Percentiles rank a stretch among this genome's conserved stretches.
Evolutionary conservation across 2,888 invertebrate species (phyloP).

Genomic region (Dicyrtoma fusca): DNA sequence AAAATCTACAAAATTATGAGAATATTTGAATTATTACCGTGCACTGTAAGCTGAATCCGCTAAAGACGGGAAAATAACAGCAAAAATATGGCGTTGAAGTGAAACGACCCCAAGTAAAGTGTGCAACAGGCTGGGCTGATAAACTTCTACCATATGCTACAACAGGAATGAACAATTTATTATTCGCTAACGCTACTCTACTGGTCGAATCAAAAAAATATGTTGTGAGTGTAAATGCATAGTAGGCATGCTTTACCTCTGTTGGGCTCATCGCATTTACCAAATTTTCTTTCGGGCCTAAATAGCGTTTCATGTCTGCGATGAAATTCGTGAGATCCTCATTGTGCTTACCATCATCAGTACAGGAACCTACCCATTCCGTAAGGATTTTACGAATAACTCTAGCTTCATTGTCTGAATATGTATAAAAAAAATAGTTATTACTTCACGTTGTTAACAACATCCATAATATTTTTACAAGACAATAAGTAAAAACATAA

Average conservation of each 20-base stretch:
- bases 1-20: neutral
- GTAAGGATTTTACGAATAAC: slow-evolving; percentile 26
- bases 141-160: slow-evolving; percentile 19
- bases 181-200: no score
- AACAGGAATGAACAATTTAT: slow-evolving; percentile 4
- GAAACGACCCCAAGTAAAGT: slow-evolving; percentile 24
- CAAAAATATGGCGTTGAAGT: slow-evolving; percentile 18
- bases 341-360: neutral
- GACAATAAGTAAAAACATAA: no score
- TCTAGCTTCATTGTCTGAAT: slow-evolving; percentile 18
- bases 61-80: slow-evolving; percentile 17
- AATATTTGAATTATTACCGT: slow-evolving; percentile 9
- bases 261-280: slow-evolving; percentile 24
- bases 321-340: slow-evolving; percentile 20
- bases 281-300: slow-evolving; percentile 24
- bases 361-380: slow-evolving; percentile 16
- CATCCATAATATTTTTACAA: no score
- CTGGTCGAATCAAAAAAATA: no score
- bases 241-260: slow-evolving; percentile 8
- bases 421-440: no score
- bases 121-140: slow-evolving; percentile 27
- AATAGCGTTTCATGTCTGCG: slow-evolving; percentile 26
- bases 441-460: no score
- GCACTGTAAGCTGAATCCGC: slow-evolving; percentile 20
- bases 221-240: neutral